phyloP scores from a whole-genome alignment of 2,888 invertebrate species.

The Lampropteryx suffumata region DNA sequence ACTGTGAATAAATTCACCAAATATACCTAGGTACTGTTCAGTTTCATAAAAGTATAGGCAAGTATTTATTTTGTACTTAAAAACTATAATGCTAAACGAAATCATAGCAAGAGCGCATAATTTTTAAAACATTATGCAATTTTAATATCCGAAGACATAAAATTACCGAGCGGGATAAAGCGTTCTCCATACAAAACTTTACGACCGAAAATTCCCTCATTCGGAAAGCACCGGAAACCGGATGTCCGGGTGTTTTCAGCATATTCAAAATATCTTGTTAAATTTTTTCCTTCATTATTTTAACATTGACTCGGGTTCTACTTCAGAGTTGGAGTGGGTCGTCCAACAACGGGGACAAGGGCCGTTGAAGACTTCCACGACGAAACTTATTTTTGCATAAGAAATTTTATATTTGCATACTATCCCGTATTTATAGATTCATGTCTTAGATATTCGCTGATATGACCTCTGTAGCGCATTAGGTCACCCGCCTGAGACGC shows the following conservation, averaged over 20 bases:
- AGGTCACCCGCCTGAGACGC: too few relatives aligned
- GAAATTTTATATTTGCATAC: slow-evolving; percentile 41
- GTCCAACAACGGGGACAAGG: slow-evolving; percentile 53
- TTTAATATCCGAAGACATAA: slow-evolving; percentile 8
- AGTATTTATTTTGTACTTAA: too few relatives aligned
- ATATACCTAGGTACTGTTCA: too few relatives aligned
- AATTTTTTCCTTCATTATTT: slow-evolving; percentile 43
- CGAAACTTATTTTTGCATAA: slow-evolving; percentile 43
- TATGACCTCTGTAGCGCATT: too few relatives aligned
- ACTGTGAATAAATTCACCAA: too few relatives aligned
- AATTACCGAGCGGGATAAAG: neutral
- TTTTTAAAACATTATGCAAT: slow-evolving; percentile 2
- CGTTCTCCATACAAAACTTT: neutral
- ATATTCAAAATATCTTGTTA: slow-evolving; percentile 34
- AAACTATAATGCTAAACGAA: too few relatives aligned
- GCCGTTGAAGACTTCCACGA: slow-evolving; percentile 41
- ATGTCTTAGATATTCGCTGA: neutral
- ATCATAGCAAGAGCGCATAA: neutral
- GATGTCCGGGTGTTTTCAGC: neutral
- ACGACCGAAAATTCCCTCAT: neutral
- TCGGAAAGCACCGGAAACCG: neutral
- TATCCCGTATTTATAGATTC: slow-evolving; percentile 29
- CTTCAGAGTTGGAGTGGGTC: slow-evolving; percentile 42
- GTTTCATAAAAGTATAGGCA: slow-evolving; percentile 3
- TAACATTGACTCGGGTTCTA: slow-evolving; percentile 42